Conservation (phyloP, 2,113 vertebrate genomes). For the Thalassarche chlororhynchos region DNA sequence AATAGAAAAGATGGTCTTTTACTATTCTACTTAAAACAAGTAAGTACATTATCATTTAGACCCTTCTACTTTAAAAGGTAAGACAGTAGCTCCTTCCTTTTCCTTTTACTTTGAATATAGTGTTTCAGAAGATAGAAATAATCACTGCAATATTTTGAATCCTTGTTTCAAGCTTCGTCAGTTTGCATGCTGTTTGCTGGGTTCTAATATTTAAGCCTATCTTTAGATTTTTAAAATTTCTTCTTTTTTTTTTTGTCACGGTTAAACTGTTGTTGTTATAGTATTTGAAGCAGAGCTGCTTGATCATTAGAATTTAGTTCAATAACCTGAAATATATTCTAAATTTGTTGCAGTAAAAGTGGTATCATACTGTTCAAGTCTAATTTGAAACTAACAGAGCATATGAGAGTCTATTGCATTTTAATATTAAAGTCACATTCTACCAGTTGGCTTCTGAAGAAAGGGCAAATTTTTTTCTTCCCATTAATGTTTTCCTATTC, state of each 20-base stretch:
- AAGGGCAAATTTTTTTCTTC: neutral
- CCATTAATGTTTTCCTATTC: neutral
- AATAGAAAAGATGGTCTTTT: neutral
- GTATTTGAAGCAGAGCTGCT: neutral
- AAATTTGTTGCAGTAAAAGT: neutral
- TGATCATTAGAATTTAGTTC: neutral
- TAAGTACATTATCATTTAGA: neutral
- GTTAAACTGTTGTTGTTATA: neutral
- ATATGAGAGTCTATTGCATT: neutral
- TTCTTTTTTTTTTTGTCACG: neutral
- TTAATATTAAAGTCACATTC: neutral
- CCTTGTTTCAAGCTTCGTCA: neutral
- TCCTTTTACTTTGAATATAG: neutral
- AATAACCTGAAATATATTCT: neutral
- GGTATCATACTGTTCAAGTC: neutral
- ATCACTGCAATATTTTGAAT: neutral
- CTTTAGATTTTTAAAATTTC: neutral
- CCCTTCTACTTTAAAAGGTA: neutral
- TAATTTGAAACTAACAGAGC: neutral
- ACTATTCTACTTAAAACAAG: neutral
- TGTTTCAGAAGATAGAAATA: neutral
- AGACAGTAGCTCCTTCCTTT: neutral
- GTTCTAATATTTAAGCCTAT: neutral
- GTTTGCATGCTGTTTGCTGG: neutral
- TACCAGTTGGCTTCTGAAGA: neutral